Percentiles rank a stretch among this genome's conserved stretches.
phyloP scores from a whole-genome alignment of 1,140 invertebrate species.

The Aphelinus certus region DNA sequence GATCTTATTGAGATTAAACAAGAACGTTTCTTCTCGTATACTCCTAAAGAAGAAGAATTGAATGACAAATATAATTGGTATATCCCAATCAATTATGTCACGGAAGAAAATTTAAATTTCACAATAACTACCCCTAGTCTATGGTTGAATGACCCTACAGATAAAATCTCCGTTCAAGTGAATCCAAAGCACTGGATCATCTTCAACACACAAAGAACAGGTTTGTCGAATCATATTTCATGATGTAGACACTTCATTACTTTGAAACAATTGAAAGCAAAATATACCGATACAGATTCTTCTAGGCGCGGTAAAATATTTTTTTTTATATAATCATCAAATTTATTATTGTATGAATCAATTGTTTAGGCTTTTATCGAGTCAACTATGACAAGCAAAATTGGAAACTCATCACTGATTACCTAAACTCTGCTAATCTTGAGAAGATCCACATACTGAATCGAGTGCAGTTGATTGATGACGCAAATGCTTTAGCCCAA shows the following conservation, averaged over 20 bases:
- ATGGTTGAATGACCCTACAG: slow-evolving; percentile 42
- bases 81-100: slow-evolving; percentile 68
- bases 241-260: neutral
- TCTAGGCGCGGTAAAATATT: no score
- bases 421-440: slow-evolving; percentile 68
- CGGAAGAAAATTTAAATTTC: slow-evolving; percentile 59
- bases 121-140: slow-evolving; percentile 58
- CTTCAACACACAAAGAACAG: slow-evolving; percentile 70
- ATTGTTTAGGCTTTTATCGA: slow-evolving; percentile 74
- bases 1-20: slow-evolving; percentile 61
- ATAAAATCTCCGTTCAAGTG: neutral
- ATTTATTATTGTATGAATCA: neutral
- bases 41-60: slow-evolving; percentile 32
- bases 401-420: slow-evolving; percentile 75
- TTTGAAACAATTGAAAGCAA: neutral
- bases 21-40: slow-evolving; percentile 51
- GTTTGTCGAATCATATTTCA: slow-evolving; percentile 46
- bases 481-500: slow-evolving; percentile 74
- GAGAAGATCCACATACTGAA: slow-evolving; percentile 71
- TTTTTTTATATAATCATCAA: no score
- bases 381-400: slow-evolving; percentile 83
- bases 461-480: slow-evolving; percentile 79
- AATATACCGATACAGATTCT: neutral
- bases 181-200: slow-evolving; percentile 66
- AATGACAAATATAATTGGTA: slow-evolving; percentile 59